Evolutionary conservation across 1,140 invertebrate species (phyloP).

Genomic region (Sycophaga agraensis): DNA sequence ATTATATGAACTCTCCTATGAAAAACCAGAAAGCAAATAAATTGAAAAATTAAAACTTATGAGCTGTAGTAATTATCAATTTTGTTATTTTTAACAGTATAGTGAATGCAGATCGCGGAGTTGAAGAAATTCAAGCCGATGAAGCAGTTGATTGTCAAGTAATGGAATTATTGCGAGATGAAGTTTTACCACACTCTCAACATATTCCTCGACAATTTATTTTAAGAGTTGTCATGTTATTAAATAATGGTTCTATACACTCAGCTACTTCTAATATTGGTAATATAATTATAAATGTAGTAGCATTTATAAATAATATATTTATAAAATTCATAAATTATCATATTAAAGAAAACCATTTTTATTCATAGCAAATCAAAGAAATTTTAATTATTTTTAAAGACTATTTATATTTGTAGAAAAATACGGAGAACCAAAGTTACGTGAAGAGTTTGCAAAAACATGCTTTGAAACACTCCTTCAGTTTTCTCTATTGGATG

Average conservation of each 20-base stretch:
- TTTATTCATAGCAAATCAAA: too few relatives aligned
- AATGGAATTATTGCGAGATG: slow-evolving; percentile 80
- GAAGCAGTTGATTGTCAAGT: slow-evolving; percentile 86
- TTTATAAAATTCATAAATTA: neutral
- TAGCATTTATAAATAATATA: slow-evolving; percentile 5
- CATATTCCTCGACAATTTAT: slow-evolving; percentile 85
- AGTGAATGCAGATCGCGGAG: slow-evolving; percentile 65
- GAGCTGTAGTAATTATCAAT: slow-evolving; percentile 1
- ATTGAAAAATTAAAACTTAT: too few relatives aligned
- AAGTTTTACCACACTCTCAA: slow-evolving; percentile 81
- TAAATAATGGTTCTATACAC: slow-evolving; percentile 93
- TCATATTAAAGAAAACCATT: neutral
- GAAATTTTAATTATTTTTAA: too few relatives aligned
- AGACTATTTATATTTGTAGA: slow-evolving; percentile 56
- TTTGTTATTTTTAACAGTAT: slow-evolving; percentile 34
- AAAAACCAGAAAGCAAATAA: too few relatives aligned
- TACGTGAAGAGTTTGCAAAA: slow-evolving; percentile 93
- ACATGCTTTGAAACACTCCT: slow-evolving; percentile 94
- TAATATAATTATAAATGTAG: slow-evolving; percentile 31
- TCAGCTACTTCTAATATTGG: slow-evolving; percentile 69
- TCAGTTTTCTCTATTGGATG: slow-evolving; percentile 85
- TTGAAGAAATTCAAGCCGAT: slow-evolving; percentile 81
- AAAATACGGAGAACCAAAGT: slow-evolving; percentile 72
- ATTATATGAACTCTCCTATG: neutral
- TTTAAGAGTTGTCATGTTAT: slow-evolving; percentile 80